These are phyloP conservation scores for Sminthopsis crassicaudata DNA, from an alignment of 2,113 vertebrate genomes.

Conservation along the genomic window DNA sequence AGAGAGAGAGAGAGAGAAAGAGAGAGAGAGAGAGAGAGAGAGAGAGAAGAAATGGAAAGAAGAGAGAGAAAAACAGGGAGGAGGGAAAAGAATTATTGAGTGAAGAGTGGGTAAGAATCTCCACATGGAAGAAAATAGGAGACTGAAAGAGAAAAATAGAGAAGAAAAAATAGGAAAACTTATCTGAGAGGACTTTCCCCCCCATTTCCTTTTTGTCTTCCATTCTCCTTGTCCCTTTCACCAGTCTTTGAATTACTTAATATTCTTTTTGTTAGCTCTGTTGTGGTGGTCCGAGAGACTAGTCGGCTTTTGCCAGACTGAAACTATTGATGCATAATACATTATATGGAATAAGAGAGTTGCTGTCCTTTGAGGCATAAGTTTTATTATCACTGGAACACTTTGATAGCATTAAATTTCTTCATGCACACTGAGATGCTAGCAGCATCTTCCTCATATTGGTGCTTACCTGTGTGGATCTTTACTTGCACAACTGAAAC, in stretches of 20 bases:
- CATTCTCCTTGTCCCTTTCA: slow-evolving; percentile 48
- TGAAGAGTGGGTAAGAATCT: not conserved
- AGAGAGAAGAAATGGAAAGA: not conserved
- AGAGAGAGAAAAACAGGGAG: not conserved
- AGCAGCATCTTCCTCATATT: not conserved
- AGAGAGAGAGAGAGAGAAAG: too few species aligned
- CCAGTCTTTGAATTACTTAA: slow-evolving; percentile 61
- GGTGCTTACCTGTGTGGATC: not conserved
- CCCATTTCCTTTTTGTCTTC: slow-evolving; percentile 17
- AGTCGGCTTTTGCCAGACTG: slow-evolving; percentile 57
- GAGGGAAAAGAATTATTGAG: not conserved
- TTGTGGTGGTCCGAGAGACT: slow-evolving; percentile 68
- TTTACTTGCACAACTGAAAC: slow-evolving; percentile 30
- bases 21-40: not conserved
- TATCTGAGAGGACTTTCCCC: not conserved
- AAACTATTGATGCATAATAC: slow-evolving; percentile 80
- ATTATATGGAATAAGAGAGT: slow-evolving; percentile 76
- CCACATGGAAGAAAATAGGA: not conserved
- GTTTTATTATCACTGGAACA: slow-evolving; percentile 67
- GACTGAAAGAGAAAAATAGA: not conserved
- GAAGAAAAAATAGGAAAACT: not conserved
- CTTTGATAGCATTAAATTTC: slow-evolving; percentile 71
- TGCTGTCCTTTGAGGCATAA: slow-evolving; percentile 68
- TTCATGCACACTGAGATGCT: slow-evolving; percentile 29
- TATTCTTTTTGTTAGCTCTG: slow-evolving; percentile 72